Conservation (phyloP, 2,797 vertebrate genomes). For the Anguilla marmorata region DNA sequence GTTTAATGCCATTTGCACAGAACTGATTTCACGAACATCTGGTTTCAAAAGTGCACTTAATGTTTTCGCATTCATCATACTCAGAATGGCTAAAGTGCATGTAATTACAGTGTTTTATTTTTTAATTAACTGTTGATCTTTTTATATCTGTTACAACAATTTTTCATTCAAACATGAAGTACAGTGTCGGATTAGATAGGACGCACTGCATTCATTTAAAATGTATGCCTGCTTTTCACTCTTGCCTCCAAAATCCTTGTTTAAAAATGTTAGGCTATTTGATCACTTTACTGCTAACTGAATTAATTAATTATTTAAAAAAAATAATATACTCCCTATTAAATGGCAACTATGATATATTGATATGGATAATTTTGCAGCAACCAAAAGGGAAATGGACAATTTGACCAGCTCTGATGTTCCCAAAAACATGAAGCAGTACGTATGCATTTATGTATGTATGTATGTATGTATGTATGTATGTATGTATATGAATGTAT, state of each 20-base stretch:
- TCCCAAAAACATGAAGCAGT: background rate
- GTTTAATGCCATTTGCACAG: conserved; percentile 71
- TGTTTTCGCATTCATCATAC: conserved; percentile 79
- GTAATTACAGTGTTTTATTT: conserved; percentile 75
- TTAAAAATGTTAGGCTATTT: background rate
- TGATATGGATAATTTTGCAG: background rate
- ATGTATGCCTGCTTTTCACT: background rate
- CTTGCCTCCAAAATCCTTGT: background rate
- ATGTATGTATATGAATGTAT: too few relatives aligned
- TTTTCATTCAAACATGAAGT: conserved; percentile 66
- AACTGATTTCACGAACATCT: conserved; percentile 80
- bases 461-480: too few relatives aligned
- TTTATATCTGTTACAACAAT: conserved; percentile 75
- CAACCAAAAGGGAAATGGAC: background rate
- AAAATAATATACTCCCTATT: background rate
- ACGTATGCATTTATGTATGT: too few relatives aligned
- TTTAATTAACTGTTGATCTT: conserved; percentile 81
- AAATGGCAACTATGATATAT: background rate
- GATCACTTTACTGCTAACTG: background rate
- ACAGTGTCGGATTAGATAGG: conserved; percentile 54
- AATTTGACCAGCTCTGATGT: background rate
- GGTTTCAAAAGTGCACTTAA: conserved; percentile 77
- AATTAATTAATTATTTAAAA: background rate
- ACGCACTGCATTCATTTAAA: conserved; percentile 27
- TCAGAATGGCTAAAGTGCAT: conserved; percentile 79